Percentiles rank a stretch among this genome's conserved stretches.
These are phyloP conservation scores for Bettongia penicillata DNA, from an alignment of 2,113 vertebrate species.

Conservation along the genomic window DNA sequence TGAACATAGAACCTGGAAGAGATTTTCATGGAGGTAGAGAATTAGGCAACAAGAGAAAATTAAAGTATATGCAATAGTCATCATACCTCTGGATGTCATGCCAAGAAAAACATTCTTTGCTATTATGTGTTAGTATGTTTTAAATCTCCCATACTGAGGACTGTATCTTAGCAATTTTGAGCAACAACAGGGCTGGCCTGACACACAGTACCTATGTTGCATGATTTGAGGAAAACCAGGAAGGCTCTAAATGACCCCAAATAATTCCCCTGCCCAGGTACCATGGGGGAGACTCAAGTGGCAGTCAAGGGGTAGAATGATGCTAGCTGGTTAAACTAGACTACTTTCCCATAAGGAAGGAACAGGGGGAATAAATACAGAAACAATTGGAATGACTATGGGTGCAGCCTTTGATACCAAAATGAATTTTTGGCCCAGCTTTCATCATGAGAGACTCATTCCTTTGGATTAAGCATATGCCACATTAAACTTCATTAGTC, in stretches of 20 bases:
- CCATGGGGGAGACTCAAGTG: not conserved
- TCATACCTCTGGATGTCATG: not conserved
- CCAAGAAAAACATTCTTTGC: slow-evolving; percentile 9
- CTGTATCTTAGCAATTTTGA: not conserved
- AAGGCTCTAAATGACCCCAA: not conserved
- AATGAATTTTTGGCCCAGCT: not conserved
- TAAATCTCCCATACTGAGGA: not conserved
- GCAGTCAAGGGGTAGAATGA: not conserved
- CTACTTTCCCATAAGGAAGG: not conserved
- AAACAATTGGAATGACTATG: not conserved
- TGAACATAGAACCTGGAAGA: not conserved
- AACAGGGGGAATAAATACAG: not conserved
- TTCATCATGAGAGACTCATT: not conserved
- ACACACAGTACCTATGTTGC: not conserved
- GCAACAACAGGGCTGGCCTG: not conserved
- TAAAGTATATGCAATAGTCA: not conserved
- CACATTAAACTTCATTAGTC: not conserved
- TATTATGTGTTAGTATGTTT: slow-evolving; percentile 21
- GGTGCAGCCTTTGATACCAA: not conserved
- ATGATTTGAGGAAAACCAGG: not conserved
- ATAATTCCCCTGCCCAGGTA: not conserved
- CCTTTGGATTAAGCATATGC: not conserved
- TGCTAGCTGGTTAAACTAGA: not conserved
- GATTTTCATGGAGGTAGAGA: not conserved
- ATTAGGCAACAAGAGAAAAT: not conserved